Evolutionary conservation across 2,113 vertebrate genomes (phyloP), one percentile per base, ranked within the genome.

Genomic region (Lophochroa leadbeateri): DNA sequence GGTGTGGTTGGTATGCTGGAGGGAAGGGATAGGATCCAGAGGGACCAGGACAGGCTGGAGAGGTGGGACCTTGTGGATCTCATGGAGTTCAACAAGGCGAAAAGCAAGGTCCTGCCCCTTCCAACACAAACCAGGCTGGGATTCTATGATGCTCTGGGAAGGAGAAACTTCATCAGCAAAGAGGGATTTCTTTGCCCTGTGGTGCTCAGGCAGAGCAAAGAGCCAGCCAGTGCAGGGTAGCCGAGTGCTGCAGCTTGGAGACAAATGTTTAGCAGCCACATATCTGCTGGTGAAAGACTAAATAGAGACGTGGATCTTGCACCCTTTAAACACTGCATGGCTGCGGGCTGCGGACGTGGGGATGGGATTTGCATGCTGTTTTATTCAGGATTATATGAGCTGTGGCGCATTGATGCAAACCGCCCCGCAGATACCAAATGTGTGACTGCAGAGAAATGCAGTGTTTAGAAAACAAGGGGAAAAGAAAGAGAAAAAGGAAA

Each of bases 311-410:
- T 7, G 75, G 53, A 44, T 87, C 79, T 95, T 57, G 75, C 87
- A 74, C 55, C 82, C 91, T 83, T 92, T 69, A 77, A 88, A 88
- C 58, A 6, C 57, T 58, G 17, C 55, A 3, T 19, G 70, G 47
- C 78, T 89, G 64, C 0, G 7, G 64, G 8, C 29, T 31, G 91
- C 0, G 1, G 71, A 19, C 9, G 39, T 12, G 23, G 57, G 23
- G 82, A 79, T 76, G 75, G 74, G 82, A 80, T 91, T 82, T 82
- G 75, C 87, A 53, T 49, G 71, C 71, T 80, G 75, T 94, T 88
- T 85, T 86, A 74, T 88, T 90, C 72, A 77, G 71, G 41, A 20
- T 4, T 33, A 17, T 44, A 41, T n/a, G 39, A 52, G 49, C 29
- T 50, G 71, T 29, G 53, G 72, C 1, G 11, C 1, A 0, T 82